Evolutionary conservation across 1,140 invertebrate species (phyloP), one percentile per base, ranked within the genome.

Genomic region (Pectinophora gossypiella): DNA sequence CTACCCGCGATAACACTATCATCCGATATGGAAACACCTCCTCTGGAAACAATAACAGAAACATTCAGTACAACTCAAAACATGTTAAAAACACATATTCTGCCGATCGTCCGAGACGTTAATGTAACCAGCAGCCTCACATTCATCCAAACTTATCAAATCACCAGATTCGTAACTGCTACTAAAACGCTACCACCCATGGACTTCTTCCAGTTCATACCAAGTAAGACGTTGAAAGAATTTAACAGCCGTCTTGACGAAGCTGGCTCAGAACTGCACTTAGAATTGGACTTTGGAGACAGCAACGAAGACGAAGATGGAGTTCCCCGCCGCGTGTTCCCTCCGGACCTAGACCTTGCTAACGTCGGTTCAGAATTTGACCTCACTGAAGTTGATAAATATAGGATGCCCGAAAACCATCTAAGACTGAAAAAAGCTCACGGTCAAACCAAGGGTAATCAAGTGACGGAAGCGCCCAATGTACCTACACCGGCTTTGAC

Each of bases 41-140:
- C 94, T 0, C 76, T 97, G 47, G 94, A 96, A 87, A 97, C 95
- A 0, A 87, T 96, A n/a, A 96, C 94, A 0, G 95, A 97, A 85
- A 95, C 95, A 0, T 97, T 96, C 85, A 96, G 95, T 53, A 96
- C 95, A 3, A 96, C 95, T 0, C 94, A 96, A 79, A 91, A 93
- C 0, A 91, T 97, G 83, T 79, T 96, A 1, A 96, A 96, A 73
- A 97, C 95, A 0, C 95, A 96, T 63, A 91, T 97, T 48, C 82
- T 97, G 42, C 96, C 96, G 0, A 91, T 97, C 0, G 88, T 96
- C 9, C 90, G 90, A 43, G 91, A 92, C 19, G 90, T 90, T 6
- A 92, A 92, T 38, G 91, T 94, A 58, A 94, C 94, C 0, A 92
- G 90, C 10, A 92, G 90, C 44, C 89, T 95, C 54, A 97, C 95